Evolutionary conservation across 2,797 vertebrate species (phyloP).

Genomic region (Takifugu ocellatus): DNA sequence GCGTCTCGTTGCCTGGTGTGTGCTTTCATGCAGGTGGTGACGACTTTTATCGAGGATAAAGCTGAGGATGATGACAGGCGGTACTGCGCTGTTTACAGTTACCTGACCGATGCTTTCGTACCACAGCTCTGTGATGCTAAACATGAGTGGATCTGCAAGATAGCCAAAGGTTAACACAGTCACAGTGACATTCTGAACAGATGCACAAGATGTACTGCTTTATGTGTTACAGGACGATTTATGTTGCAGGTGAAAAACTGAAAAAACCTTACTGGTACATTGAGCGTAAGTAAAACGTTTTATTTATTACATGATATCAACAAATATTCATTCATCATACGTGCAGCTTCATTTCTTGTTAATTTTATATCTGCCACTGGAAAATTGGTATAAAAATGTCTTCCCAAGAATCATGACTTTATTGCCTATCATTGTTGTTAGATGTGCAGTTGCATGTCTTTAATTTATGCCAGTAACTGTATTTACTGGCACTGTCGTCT

Average conservation of each 20-base stretch:
- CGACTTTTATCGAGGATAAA: slow-evolving; percentile 84
- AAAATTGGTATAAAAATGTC: too few relatives aligned
- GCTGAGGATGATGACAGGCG: slow-evolving; percentile 81
- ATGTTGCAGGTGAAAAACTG: slow-evolving; percentile 68
- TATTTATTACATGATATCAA: neutral
- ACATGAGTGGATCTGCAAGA: slow-evolving; percentile 94
- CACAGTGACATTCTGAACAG: neutral
- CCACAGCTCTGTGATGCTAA: slow-evolving; percentile 81
- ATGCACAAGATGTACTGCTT: neutral
- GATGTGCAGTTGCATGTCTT: too few relatives aligned
- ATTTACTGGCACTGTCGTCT: neutral
- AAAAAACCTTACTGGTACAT: slow-evolving; percentile 80
- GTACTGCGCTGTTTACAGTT: slow-evolving; percentile 84
- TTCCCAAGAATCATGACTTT: too few relatives aligned
- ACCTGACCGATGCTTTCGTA: slow-evolving; percentile 73
- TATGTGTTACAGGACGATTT: slow-evolving; percentile 20
- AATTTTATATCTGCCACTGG: too few relatives aligned
- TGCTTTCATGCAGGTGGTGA: slow-evolving; percentile 79
- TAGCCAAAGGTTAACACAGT: slow-evolving; percentile 79
- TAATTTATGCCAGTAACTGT: neutral
- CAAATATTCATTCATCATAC: too few relatives aligned
- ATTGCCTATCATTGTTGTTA: too few relatives aligned
- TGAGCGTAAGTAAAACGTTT: slow-evolving; percentile 71
- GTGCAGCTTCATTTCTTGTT: too few relatives aligned
- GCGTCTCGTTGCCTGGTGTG: neutral